These are phyloP conservation scores for Harpalus rufipes DNA, from an alignment of 2,888 invertebrate genomes.

Conservation along the genomic window DNA sequence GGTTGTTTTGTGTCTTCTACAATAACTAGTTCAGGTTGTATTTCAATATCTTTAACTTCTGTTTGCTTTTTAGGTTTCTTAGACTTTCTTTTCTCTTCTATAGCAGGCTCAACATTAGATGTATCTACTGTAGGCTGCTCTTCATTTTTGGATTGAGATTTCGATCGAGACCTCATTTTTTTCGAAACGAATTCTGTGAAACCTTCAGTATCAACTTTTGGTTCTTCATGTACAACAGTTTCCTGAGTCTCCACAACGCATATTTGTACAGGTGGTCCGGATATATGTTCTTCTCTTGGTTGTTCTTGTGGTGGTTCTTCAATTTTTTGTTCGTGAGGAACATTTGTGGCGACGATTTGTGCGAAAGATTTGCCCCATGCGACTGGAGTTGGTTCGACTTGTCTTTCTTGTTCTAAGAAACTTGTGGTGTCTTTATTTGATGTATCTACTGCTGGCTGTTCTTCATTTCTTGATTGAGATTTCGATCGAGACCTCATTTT, in stretches of 20 bases:
- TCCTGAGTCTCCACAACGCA: slow-evolving; percentile 50
- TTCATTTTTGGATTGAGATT: slow-evolving; percentile 57
- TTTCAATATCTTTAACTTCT: not conserved
- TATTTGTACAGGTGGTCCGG: slow-evolving; percentile 43
- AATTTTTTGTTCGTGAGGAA: slow-evolving; percentile 29
- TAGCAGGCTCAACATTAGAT: slow-evolving; percentile 17
- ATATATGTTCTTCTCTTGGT: slow-evolving; percentile 60
- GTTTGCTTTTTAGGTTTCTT: not conserved
- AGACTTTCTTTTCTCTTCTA: slow-evolving; percentile 14
- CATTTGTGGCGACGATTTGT: slow-evolving; percentile 52
- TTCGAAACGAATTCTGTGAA: slow-evolving; percentile 60
- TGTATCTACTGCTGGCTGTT: slow-evolving; percentile 13
- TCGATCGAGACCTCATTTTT: slow-evolving; percentile 45
- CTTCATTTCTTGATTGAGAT: slow-evolving; percentile 53
- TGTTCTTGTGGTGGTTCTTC: slow-evolving; percentile 51
- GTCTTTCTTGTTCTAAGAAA: too few species aligned
- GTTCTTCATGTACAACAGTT: slow-evolving; percentile 50
- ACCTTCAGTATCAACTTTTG: slow-evolving; percentile 56
- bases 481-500: slow-evolving; percentile 51
- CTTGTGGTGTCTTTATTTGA: too few species aligned
- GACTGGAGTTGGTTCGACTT: too few species aligned
- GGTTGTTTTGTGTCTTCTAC: not conserved
- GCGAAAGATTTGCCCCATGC: slow-evolving; percentile 55
- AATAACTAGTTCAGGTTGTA: not conserved
- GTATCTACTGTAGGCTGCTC: slow-evolving; percentile 4